Evolutionary conservation across 2,113 vertebrate species (phyloP).

Genomic region (Antigone vipio): DNA sequence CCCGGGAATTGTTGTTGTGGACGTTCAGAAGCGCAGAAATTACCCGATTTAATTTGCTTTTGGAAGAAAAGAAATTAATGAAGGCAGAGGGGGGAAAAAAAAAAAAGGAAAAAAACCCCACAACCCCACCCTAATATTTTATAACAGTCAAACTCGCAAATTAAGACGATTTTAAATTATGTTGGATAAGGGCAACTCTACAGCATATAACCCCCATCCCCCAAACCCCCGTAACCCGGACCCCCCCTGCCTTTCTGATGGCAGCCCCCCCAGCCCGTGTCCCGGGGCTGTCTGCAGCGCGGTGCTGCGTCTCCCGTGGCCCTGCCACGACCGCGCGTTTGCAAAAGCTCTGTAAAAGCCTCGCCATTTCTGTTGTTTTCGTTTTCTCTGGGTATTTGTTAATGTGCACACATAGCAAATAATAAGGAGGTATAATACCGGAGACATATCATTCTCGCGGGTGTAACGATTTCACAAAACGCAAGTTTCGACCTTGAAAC

Average conservation of each 20-base stretch:
- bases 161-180: neutral
- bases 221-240: too few species aligned
- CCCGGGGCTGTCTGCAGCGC: too few species aligned
- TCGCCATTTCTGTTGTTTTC: rapidly evolving
- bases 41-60: rapidly evolving
- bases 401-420: too few species aligned
- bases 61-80: neutral
- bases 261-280: too few species aligned
- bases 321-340: rapidly evolving
- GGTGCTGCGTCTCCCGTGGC: neutral
- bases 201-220: too few species aligned
- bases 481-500: neutral
- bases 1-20: rapidly evolving
- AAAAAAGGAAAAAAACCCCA: too few species aligned
- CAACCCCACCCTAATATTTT: rapidly evolving
- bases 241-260: too few species aligned
- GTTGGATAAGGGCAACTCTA: too few species aligned
- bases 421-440: neutral
- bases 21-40: neutral
- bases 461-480: neutral
- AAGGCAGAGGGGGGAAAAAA: rapidly evolving
- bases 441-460: rapidly evolving
- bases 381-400: neutral
- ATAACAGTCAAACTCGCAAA: rapidly evolving
- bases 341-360: neutral